Evolutionary conservation across 2,797 vertebrate genomes (phyloP), one percentile per base, ranked within the genome.

Genomic region (Linurgus olivaceus): DNA sequence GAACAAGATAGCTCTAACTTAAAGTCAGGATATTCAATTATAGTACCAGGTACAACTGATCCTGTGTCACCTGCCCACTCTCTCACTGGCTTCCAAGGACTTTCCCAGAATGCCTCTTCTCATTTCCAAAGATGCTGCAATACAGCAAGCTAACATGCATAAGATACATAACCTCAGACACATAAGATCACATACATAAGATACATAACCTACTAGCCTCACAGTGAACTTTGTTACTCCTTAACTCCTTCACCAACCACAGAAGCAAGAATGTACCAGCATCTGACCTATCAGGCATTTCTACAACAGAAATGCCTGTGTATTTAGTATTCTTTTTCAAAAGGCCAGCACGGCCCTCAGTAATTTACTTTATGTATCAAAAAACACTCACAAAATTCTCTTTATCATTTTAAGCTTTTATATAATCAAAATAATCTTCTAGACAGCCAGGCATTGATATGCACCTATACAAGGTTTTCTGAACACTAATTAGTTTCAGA

Each of bases 401-500:
- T 61, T 70, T 25, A 66, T 13, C 44, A 42, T 92, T 85, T 93
- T 71, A 91, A 89, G 33, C 24, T 82, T 93, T 85, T 82, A 67
- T 45, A 63, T 31, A 45, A 83, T 28, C 40, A 85, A 85, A 95
- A 91, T 73, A 52, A 82, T 66, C 50, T 84, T 52, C 52, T n/a
- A 91, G 75, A 82, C 45, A 86, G 78, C 20, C 65, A 88, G 72
- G 50, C 72, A 85, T 88, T 47, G 26, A 79, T 91, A 82, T 57
- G 81, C 26, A 95, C 85, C 87, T 94, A 80, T 57, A 52, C 35
- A 67, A 80, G 54, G n/a, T 80, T 94, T 92, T 91, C 89, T 93
- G 87, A 91, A 83, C 42, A 0, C 89, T 94, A 96, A 96, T 96
- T 95, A 90, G 94, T 83, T 95, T 96, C 87, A 96, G 94, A 96